These are phyloP conservation scores for Manis crassicaudata DNA, from an alignment of 2,797 vertebrate species.

Conservation along the genomic window DNA sequence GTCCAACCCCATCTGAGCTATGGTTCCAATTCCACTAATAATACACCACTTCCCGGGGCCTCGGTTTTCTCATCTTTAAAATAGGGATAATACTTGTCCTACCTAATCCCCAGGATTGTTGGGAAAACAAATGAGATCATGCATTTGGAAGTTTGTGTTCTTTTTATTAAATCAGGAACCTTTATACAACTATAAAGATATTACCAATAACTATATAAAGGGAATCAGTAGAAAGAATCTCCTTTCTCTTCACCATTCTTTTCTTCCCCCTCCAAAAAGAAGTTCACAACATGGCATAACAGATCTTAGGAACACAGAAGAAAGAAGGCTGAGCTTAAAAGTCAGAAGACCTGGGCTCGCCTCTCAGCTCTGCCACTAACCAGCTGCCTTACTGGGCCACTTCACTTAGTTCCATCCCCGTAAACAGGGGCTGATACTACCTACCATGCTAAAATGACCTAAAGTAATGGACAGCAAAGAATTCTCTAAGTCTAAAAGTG, in stretches of 20 bases:
- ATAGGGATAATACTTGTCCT: neutral
- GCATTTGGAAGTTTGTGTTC: neutral
- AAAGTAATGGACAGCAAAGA: neutral
- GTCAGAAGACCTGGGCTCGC: neutral
- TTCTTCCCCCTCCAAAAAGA: neutral
- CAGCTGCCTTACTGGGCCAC: neutral
- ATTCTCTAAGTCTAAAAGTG: neutral
- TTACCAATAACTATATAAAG: neutral
- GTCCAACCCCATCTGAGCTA: neutral
- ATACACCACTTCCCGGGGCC: neutral
- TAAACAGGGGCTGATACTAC: neutral
- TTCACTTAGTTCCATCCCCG: neutral
- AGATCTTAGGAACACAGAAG: neutral
- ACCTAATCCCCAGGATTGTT: neutral
- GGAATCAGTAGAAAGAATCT: neutral
- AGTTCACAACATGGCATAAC: neutral
- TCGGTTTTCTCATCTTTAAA: neutral
- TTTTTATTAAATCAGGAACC: conserved; percentile 6
- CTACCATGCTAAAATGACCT: neutral
- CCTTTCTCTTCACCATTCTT: neutral
- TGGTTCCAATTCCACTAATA: neutral
- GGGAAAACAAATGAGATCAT: conserved; percentile 7
- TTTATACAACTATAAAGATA: neutral
- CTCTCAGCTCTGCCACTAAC: neutral
- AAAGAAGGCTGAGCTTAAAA: neutral